Evolutionary conservation across 2,113 vertebrate species (phyloP).

Genomic region (Colaptes auratus): DNA sequence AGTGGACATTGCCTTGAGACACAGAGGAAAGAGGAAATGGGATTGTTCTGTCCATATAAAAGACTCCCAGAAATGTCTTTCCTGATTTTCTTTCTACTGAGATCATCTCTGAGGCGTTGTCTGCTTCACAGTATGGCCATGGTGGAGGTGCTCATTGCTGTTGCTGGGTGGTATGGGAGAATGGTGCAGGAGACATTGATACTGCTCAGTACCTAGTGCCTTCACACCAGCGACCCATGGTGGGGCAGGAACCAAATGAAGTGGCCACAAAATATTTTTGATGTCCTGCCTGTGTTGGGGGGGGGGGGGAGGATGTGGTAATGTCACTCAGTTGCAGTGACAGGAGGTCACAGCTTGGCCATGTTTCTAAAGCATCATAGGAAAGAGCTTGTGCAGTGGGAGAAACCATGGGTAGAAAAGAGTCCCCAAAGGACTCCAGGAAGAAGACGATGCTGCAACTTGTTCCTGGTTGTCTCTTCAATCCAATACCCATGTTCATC

Average conservation of each 20-base stretch:
- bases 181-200: background rate
- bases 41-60: background rate
- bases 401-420: background rate
- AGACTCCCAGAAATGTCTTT: background rate
- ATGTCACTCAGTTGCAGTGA: background rate
- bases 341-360: background rate
- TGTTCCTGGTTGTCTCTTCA: background rate
- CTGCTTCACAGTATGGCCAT: background rate
- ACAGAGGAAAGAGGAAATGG: too few relatives aligned
- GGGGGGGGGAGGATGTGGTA: too few relatives aligned
- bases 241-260: background rate
- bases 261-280: fast-evolving
- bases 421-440: too few relatives aligned
- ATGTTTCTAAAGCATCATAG: background rate
- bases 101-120: background rate
- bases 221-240: fast-evolving
- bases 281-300: background rate
- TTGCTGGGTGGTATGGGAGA: fast-evolving
- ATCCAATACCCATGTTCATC: fast-evolving
- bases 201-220: fast-evolving
- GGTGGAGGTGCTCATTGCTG: background rate
- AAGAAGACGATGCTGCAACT: background rate
- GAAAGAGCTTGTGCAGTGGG: fast-evolving
- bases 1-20: background rate
- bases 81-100: background rate